Percentiles rank a stretch among this genome's conserved stretches.
Conservation (phyloP, 2,113 vertebrate species). For the Nyctibius bracteatus region DNA sequence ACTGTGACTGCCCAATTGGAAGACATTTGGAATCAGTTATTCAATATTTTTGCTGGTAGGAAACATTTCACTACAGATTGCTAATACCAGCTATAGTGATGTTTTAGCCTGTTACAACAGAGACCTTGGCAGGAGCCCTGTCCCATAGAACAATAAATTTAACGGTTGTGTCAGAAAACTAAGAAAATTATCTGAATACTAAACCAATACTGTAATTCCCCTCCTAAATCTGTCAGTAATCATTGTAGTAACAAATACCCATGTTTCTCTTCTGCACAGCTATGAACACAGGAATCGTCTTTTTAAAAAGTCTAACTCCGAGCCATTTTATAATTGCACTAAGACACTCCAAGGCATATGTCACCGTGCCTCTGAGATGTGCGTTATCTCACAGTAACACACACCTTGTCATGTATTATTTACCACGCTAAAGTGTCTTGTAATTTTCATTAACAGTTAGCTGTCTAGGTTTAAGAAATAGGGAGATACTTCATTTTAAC, state of each 20-base stretch:
- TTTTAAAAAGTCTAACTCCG: conserved; percentile 21
- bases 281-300: not conserved
- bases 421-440: conserved; percentile 23
- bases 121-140: conserved; percentile 32
- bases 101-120: conserved; percentile 16
- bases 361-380: not conserved
- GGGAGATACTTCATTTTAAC: not conserved
- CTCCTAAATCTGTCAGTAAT: not conserved
- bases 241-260: not conserved
- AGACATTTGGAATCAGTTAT: not conserved
- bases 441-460: conserved; percentile 49
- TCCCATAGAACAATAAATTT: conserved; percentile 7
- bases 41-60: conserved; percentile 22
- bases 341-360: conserved; percentile 13
- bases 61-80: conserved; percentile 38
- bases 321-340: conserved; percentile 27
- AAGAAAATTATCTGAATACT: not conserved
- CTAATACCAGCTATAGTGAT: not conserved
- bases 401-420: conserved; percentile 48
- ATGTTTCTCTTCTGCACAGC: not conserved
- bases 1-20: not conserved
- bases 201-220: not conserved
- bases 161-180: not conserved
- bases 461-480: conserved; percentile 10
- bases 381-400: conserved; percentile 25